Evolutionary conservation across 2,113 vertebrate species (phyloP).

Genomic region (Etheostoma spectabile): DNA sequence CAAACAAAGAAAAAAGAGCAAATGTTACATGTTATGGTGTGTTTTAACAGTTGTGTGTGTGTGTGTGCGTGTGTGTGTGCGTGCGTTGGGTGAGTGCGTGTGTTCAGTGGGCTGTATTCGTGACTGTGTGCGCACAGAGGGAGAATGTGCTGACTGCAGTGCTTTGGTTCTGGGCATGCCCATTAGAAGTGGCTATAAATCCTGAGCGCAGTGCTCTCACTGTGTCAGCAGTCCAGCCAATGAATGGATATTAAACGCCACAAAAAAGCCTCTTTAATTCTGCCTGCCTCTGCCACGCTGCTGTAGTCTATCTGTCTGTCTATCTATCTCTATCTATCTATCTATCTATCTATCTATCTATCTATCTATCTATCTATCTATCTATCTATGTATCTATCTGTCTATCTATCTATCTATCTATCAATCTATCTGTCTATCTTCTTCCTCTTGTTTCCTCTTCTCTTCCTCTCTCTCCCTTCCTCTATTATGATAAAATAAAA

Average conservation of each 20-base stretch:
- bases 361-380: slow-evolving; percentile 24
- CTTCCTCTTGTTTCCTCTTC: background rate
- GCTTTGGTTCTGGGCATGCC: slow-evolving; percentile 82
- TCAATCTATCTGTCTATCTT: background rate
- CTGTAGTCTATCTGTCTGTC: slow-evolving; percentile 59
- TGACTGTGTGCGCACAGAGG: slow-evolving; percentile 55
- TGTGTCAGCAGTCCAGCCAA: slow-evolving; percentile 89
- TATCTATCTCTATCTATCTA: slow-evolving; percentile 46
- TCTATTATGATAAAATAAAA: slow-evolving; percentile 63
- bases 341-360: slow-evolving; percentile 31
- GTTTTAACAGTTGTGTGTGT: slow-evolving; percentile 6
- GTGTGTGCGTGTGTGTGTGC: slow-evolving; percentile 47
- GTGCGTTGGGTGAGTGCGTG: slow-evolving; percentile 32
- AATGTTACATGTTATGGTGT: too few relatives aligned
- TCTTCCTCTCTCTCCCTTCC: slow-evolving; percentile 4
- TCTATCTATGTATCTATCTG: slow-evolving; percentile 47
- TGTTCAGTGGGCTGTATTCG: slow-evolving; percentile 40
- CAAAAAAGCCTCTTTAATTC: slow-evolving; percentile 89
- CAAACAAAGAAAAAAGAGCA: too few relatives aligned
- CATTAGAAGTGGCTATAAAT: slow-evolving; percentile 88
- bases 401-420: slow-evolving; percentile 42
- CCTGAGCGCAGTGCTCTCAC: slow-evolving; percentile 84
- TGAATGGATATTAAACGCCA: slow-evolving; percentile 91
- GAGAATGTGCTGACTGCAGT: slow-evolving; percentile 86
- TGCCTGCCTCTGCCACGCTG: slow-evolving; percentile 76